Conservation (phyloP, 2,888 invertebrate species). For the Torymus texanus region DNA sequence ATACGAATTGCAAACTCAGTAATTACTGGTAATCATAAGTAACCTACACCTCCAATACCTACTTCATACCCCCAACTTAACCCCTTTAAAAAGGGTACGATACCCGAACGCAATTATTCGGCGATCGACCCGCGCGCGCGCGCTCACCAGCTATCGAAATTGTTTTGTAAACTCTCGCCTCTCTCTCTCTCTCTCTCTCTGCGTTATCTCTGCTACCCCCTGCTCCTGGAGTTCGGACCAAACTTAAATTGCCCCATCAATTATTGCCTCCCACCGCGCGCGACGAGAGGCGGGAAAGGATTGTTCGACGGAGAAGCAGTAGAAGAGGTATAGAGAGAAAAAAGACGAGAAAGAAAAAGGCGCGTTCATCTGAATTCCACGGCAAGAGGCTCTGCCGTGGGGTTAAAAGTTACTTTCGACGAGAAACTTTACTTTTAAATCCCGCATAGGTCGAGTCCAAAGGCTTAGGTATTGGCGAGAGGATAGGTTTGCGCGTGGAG, state of each 20-base stretch:
- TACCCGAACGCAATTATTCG: too few relatives aligned
- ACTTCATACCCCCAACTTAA: too few relatives aligned
- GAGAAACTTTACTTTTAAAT: conserved; percentile 49
- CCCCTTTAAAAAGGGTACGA: too few relatives aligned
- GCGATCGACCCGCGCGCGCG: too few relatives aligned
- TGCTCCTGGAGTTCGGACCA: not conserved
- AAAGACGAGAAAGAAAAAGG: not conserved
- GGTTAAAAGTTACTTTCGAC: conserved; percentile 15
- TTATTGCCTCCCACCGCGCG: conserved; percentile 20
- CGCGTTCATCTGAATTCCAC: conserved; percentile 35
- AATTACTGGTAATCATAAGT: too few relatives aligned
- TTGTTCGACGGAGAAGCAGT: not conserved
- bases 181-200: not conserved
- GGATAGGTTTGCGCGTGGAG: too few relatives aligned
- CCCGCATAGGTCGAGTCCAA: not conserved
- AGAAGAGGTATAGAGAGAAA: not conserved
- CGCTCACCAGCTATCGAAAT: not conserved
- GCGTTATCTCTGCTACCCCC: not conserved
- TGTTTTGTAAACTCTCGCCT: conserved; percentile 13
- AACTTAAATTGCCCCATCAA: conserved; percentile 51
- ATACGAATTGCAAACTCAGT: too few relatives aligned
- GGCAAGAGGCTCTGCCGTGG: not conserved
- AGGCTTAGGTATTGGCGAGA: too few relatives aligned
- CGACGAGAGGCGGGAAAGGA: too few relatives aligned
- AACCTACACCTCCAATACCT: too few relatives aligned